Percentiles rank a stretch among this genome's conserved stretches.
These are phyloP conservation scores for Amphiprion clarkii DNA, from an alignment of 2,797 vertebrate species.

Conservation along the genomic window DNA sequence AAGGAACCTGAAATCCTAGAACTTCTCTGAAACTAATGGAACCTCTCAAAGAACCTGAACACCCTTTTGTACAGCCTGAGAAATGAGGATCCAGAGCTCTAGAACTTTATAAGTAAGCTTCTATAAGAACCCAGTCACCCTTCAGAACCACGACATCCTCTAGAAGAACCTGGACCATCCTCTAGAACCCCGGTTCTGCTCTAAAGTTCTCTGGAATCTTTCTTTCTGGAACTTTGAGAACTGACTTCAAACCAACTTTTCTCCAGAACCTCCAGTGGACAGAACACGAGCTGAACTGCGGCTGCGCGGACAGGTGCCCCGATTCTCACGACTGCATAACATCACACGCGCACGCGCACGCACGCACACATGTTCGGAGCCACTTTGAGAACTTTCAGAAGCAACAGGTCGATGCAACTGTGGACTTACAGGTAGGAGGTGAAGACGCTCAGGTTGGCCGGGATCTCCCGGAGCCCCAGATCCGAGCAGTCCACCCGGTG, in stretches of 20 bases:
- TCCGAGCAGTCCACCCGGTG: slow-evolving; percentile 90
- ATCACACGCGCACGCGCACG: neutral
- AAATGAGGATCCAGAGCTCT: too few relatives aligned
- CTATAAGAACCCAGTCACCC: too few relatives aligned
- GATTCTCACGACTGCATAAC: slow-evolving; percentile 54
- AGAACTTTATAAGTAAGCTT: too few relatives aligned
- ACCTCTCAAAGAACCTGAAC: too few relatives aligned
- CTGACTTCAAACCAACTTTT: too few relatives aligned
- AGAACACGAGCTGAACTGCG: slow-evolving; percentile 24
- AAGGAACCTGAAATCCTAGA: neutral
- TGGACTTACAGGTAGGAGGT: slow-evolving; percentile 90
- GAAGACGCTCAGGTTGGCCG: slow-evolving; percentile 88
- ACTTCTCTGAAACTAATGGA: neutral
- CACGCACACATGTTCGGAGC: neutral
- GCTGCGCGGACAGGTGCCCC: slow-evolving; percentile 62
- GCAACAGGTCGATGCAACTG: slow-evolving; percentile 12
- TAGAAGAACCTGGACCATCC: too few relatives aligned
- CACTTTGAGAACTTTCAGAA: neutral
- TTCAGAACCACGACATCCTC: too few relatives aligned
- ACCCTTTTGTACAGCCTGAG: too few relatives aligned
- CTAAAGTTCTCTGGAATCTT: neutral
- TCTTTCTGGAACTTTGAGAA: too few relatives aligned
- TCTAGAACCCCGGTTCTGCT: neutral
- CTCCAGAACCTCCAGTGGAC: neutral
- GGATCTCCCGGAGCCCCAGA: slow-evolving; percentile 85